phyloP scores from a whole-genome alignment of 2,888 invertebrate genomes.

The Polia nebulosa region DNA sequence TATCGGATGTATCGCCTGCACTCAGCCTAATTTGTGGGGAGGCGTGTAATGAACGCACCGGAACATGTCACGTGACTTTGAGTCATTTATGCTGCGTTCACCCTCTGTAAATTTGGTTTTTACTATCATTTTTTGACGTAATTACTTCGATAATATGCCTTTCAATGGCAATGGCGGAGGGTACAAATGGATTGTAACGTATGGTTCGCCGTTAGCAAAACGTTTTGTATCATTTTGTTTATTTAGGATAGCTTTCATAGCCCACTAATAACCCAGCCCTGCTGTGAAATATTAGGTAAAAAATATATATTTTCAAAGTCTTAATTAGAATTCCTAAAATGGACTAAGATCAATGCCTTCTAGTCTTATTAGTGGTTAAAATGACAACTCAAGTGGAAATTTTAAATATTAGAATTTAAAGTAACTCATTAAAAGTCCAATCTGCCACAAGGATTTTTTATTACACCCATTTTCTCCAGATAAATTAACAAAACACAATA shows the following conservation, averaged over 20 bases:
- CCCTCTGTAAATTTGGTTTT: conserved; percentile 61
- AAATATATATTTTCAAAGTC: not conserved
- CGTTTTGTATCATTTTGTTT: conserved; percentile 54
- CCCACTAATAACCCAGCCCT: not conserved
- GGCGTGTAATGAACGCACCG: conserved; percentile 67
- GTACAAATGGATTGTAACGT: conserved; percentile 57
- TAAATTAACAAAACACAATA: conserved; percentile 65
- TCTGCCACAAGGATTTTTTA: conserved; percentile 49
- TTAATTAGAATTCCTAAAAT: not conserved
- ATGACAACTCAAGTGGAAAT: not conserved
- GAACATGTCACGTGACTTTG: conserved; percentile 74
- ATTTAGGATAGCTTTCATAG: conserved; percentile 40
- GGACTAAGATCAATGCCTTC: not conserved
- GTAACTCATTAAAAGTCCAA: conserved; percentile 48
- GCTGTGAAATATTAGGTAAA: not conserved
- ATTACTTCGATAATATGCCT: conserved; percentile 64
- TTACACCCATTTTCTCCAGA: conserved; percentile 48
- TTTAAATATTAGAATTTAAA: conserved; percentile 37
- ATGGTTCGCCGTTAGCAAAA: conserved; percentile 32
- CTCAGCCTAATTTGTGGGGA: conserved; percentile 80
- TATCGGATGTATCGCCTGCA: conserved; percentile 72
- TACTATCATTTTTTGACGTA: conserved; percentile 64
- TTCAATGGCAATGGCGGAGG: conserved; percentile 24
- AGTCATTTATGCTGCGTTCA: conserved; percentile 69
- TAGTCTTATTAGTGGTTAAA: not conserved